phyloP scores from a whole-genome alignment of 2,113 vertebrate genomes.

The Lasiurus cinereus region DNA sequence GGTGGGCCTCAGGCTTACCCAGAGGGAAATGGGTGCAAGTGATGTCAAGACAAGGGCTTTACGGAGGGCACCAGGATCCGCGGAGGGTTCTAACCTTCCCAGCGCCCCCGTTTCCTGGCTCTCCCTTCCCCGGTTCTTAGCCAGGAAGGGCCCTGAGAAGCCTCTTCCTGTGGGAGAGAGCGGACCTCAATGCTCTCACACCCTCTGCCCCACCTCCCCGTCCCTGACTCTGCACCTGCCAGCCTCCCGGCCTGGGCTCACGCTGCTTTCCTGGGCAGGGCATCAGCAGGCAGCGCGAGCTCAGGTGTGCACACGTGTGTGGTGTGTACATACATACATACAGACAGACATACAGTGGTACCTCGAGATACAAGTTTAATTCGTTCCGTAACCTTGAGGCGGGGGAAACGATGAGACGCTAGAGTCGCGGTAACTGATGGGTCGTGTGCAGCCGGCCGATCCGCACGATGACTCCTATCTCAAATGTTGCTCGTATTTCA shows the following conservation, averaged over 20 bases:
- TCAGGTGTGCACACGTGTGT: neutral
- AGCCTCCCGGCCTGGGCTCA: neutral
- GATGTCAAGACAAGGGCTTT: neutral
- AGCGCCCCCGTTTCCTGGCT: neutral
- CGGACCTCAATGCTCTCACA: neutral
- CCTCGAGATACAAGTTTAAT: no score
- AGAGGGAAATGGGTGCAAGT: neutral
- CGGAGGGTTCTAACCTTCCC: neutral
- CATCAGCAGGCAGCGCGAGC: neutral
- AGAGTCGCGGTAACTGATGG: no score
- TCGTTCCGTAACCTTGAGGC: no score
- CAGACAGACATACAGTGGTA: no score
- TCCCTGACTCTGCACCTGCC: neutral
- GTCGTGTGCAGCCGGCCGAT: no score
- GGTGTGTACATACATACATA: neutral
- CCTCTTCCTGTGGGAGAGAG: neutral
- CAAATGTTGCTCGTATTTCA: no score
- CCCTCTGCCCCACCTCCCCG: neutral
- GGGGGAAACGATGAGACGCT: no score
- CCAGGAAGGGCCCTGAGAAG: neutral
- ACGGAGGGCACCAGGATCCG: no score
- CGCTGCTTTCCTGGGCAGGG: neutral
- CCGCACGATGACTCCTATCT: no score
- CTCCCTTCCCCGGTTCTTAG: neutral
- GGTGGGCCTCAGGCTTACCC: neutral